Base-by-base conservation (phyloP, 1,140 invertebrate species). In the Chlorops oryzae region DNA sequence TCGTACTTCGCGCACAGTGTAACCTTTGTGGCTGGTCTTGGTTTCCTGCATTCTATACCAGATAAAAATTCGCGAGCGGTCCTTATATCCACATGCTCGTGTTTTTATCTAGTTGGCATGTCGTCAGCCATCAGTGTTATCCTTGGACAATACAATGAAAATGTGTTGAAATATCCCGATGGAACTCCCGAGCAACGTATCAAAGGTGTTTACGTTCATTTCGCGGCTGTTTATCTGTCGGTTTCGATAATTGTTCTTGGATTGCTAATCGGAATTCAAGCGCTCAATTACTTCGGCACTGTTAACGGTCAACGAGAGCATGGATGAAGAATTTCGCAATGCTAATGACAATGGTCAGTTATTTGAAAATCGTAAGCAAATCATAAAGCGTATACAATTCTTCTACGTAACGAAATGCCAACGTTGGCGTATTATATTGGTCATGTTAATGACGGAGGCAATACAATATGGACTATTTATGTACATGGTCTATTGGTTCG, bases 341-440 rank as follows among this genome's bases (percentile, higher is more conserved):
- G 66, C 66, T 10, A 70, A 70, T 46, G 56, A 55, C 3, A 70
- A 70, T 41, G 62, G 63, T 28, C 66, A 59, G 37, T 56, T 70
- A 17, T 70, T 70, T 21, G 66, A 70, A 50, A 23, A 51, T 3
- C 53, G 66, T 0, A 28, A 50, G 17, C 63, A 70, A 9, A 55
- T 70, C 0, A 70, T 70, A 27, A 67, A 67, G 45, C 56, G 59
- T 1, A 56, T 65, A 42, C 54, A 70, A 45, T 70, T 70, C 54
- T 70, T 70, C 43, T 70, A 70, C 42, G 63, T 70, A 42, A 70
- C 63, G 24, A 66, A 65, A 43, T 70, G 66, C 27, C 62, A 66
- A 27, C 62, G 59, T 46, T 70, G 66, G 66, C 59, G 66, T 22
- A 50, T 70, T 12, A 65, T 57, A 18, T 35, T 66, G 12, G 40